phyloP scores from a whole-genome alignment of 2,888 invertebrate genomes.

The Thymelicus lineola region DNA sequence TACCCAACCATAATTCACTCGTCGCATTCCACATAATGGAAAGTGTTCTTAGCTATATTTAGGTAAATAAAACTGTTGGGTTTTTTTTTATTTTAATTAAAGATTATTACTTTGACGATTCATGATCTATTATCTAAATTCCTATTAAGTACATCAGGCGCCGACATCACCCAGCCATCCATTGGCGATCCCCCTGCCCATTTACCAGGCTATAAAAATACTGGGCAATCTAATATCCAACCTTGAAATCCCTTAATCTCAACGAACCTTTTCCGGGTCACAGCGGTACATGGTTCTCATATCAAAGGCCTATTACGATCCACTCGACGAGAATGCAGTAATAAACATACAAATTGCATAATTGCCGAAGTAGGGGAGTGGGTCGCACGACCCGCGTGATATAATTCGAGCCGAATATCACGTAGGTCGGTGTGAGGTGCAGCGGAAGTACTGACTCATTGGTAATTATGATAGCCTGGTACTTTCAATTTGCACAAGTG shows the following conservation, averaged over 20 bases:
- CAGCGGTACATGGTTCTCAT: conserved; percentile 26
- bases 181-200: background rate
- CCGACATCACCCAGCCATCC: background rate
- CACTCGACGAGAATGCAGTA: conserved; percentile 53
- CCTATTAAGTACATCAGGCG: background rate
- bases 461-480: conserved; percentile 28
- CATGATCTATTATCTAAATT: background rate
- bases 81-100: too few relatives aligned
- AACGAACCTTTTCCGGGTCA: conserved; percentile 35
- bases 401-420: conserved; percentile 48
- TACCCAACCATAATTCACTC: too few relatives aligned
- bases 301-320: conserved; percentile 31
- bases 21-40: too few relatives aligned
- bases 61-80: too few relatives aligned
- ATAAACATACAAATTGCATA: conserved; percentile 54
- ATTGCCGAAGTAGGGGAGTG: conserved; percentile 59
- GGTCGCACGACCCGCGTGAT: conserved; percentile 48
- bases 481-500: conserved; percentile 17
- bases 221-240: conserved; percentile 8
- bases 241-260: conserved; percentile 30
- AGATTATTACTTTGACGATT: too few relatives aligned
- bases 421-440: conserved; percentile 50
- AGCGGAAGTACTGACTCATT: conserved; percentile 31
- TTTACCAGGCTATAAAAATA: conserved; percentile 3
- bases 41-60: too few relatives aligned